A percentile compares a stretch with the other conserved stretches of the same genome.
phyloP scores from a whole-genome alignment of 2,113 vertebrate species.

The Lycocorax pyrrhopterus region DNA sequence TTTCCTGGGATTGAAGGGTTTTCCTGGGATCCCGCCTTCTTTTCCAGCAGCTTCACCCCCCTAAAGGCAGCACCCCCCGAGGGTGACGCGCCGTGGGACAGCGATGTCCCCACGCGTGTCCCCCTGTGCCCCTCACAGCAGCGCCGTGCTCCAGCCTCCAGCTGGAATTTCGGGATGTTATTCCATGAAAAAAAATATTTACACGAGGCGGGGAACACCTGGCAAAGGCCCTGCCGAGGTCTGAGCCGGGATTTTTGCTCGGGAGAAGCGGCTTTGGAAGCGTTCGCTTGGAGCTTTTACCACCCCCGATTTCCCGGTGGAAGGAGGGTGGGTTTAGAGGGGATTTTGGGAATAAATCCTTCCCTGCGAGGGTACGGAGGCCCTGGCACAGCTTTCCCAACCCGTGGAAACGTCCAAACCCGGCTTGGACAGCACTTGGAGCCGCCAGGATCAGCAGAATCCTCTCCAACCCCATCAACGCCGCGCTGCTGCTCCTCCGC shows the following conservation, averaged over 20 bases:
- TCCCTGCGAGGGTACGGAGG: accelerated
- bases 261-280: background rate
- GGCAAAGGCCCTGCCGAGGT: background rate
- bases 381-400: background rate
- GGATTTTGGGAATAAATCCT: background rate
- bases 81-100: accelerated
- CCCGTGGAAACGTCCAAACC: background rate
- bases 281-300: background rate
- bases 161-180: background rate
- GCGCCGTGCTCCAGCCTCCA: background rate
- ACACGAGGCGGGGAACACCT: accelerated
- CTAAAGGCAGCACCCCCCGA: background rate
- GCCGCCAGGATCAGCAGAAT: background rate
- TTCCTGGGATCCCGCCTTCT: background rate
- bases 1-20: background rate
- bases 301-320: background rate
- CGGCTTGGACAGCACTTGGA: background rate
- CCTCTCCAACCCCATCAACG: background rate
- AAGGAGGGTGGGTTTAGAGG: background rate
- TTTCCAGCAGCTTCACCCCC: background rate
- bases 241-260: background rate
- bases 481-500: accelerated
- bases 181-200: background rate
- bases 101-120: background rate
- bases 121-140: background rate